A percentile compares a stretch with the other conserved stretches of the same genome.
Evolutionary conservation across 2,888 invertebrate species (phyloP).

Genomic region (Pristionchus fissidentatus): DNA sequence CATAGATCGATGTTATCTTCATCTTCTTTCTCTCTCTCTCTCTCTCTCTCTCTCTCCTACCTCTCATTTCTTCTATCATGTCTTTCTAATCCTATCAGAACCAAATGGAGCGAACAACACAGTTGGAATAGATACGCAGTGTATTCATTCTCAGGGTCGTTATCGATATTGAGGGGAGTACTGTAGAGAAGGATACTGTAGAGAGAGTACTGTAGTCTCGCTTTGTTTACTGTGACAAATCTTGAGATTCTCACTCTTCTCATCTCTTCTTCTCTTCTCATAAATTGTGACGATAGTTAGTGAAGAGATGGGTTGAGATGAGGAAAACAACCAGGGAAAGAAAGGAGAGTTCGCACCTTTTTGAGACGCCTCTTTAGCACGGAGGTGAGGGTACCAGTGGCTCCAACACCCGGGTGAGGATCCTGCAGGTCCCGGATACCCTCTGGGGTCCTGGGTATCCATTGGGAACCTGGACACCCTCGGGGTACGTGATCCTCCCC

Average conservation of each 20-base stretch:
- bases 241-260: constrained; percentile 37
- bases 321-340: not conserved
- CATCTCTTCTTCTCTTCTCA: not conserved
- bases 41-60: constrained; percentile 50
- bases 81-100: constrained; percentile 36
- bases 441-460: no score
- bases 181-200: not conserved
- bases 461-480: no score
- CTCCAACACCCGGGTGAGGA: not conserved
- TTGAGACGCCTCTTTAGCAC: not conserved
- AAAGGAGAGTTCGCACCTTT: not conserved
- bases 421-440: not conserved
- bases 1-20: not conserved
- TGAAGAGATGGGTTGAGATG: not conserved
- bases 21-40: constrained; percentile 52
- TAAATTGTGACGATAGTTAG: constrained; percentile 31
- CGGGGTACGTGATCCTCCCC: no score
- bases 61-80: constrained; percentile 33
- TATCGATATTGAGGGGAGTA: not conserved
- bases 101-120: not conserved
- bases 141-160: constrained; percentile 1
- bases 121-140: constrained; percentile 12
- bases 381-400: not conserved
- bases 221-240: constrained; percentile 17
- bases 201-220: not conserved